Evolutionary conservation across 2,113 vertebrate species (phyloP).

Genomic region (Caloenas nicobarica): DNA sequence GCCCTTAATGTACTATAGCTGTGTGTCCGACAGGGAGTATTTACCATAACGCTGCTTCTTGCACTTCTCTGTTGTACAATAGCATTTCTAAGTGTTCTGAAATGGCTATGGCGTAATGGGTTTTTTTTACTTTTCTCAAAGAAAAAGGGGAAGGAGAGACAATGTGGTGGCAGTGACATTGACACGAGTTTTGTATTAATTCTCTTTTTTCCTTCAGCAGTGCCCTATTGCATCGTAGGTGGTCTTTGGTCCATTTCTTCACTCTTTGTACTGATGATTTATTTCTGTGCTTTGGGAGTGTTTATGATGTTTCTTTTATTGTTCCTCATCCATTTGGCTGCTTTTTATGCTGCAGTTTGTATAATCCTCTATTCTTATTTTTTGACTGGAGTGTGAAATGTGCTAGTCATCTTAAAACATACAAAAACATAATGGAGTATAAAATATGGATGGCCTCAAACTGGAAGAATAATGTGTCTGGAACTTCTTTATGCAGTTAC

Average conservation of each 20-base stretch:
- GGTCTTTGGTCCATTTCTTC: neutral
- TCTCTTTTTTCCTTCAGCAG: neutral
- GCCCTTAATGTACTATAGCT: neutral
- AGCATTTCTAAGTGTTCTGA: neutral
- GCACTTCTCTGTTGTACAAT: neutral
- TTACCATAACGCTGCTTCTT: neutral
- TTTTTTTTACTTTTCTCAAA: neutral
- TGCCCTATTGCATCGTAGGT: neutral
- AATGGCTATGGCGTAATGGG: neutral
- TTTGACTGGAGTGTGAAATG: neutral
- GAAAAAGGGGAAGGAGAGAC: neutral
- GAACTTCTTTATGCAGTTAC: neutral
- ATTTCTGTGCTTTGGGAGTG: conserved; percentile 25
- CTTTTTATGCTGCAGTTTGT: conserved; percentile 19
- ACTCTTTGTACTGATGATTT: conserved; percentile 13
- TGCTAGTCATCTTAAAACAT: neutral
- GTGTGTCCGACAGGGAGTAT: neutral
- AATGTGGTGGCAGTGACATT: neutral
- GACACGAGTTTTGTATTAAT: neutral
- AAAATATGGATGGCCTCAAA: neutral
- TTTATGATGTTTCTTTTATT: conserved; percentile 42
- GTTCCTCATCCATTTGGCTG: conserved; percentile 24
- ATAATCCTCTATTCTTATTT: neutral
- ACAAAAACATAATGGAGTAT: neutral
- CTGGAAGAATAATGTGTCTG: conserved; percentile 1